Conservation (phyloP, 2,797 vertebrate species). For the Botia almorhae region DNA sequence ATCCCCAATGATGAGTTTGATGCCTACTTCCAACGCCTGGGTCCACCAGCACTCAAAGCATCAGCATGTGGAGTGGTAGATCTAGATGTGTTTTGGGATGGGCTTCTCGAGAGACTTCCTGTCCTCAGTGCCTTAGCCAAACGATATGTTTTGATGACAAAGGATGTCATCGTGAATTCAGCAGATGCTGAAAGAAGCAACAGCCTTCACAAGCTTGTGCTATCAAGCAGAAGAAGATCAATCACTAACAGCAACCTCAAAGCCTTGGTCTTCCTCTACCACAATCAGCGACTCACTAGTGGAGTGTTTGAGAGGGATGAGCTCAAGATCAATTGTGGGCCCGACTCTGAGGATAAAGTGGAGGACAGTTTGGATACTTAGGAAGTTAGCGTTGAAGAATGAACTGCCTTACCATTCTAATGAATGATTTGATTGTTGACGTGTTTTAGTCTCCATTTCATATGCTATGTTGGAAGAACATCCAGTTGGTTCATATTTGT, state of each 20-base stretch:
- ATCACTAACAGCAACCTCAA: constrained; percentile 41
- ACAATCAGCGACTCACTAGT: constrained; percentile 38
- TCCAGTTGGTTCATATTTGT: too few relatives aligned
- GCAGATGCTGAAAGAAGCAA: constrained; percentile 54
- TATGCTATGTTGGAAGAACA: too few relatives aligned
- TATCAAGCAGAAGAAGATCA: constrained; percentile 45
- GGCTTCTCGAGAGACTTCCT: constrained; percentile 32
- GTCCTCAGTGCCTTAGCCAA: constrained; percentile 35
- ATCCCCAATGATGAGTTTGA: constrained; percentile 18
- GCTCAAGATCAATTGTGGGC: too few relatives aligned
- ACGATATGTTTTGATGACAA: too few relatives aligned
- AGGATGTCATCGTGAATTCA: constrained; percentile 40
- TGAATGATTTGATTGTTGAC: too few relatives aligned
- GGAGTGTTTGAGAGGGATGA: constrained; percentile 6
- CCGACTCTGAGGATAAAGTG: too few relatives aligned
- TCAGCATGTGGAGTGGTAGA: constrained; percentile 34
- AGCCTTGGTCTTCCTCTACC: constrained; percentile 54
- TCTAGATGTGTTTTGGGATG: constrained; percentile 50
- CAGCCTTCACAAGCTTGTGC: constrained; percentile 52
- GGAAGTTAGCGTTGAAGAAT: too few relatives aligned
- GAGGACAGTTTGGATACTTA: too few relatives aligned
- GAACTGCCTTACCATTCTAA: too few relatives aligned
- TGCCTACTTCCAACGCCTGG: constrained; percentile 24
- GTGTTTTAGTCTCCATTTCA: too few relatives aligned
- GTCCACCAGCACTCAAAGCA: constrained; percentile 44